phyloP scores from a whole-genome alignment of 2,888 invertebrate species.

The Caenorhabditis sinica region DNA sequence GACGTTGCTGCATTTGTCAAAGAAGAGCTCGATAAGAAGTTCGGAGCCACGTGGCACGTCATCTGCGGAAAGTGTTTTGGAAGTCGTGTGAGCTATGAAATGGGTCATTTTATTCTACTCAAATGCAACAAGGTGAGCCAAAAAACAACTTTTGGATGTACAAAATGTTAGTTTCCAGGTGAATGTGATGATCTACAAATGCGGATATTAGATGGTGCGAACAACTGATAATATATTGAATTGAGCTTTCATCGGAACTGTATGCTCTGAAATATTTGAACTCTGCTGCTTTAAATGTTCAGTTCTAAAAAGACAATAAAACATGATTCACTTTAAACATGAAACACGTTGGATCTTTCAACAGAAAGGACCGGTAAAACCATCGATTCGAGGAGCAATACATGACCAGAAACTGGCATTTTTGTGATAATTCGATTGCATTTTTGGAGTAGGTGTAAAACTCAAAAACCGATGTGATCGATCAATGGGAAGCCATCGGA shows the following conservation, averaged over 20 bases:
- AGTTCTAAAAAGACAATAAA: not conserved
- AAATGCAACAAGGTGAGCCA: conserved; percentile 69
- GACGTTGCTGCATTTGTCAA: conserved; percentile 75
- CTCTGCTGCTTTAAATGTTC: not conserved
- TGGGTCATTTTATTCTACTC: conserved; percentile 74
- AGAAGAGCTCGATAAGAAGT: conserved; percentile 73
- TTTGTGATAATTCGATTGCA: conserved; percentile 13
- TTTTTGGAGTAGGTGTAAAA: conserved; percentile 11
- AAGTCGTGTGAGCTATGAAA: conserved; percentile 73
- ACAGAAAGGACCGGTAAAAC: conserved; percentile 24
- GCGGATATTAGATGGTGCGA: conserved; percentile 67
- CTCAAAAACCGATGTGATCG: too few species aligned
- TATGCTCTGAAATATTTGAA: not conserved
- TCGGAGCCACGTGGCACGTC: conserved; percentile 75
- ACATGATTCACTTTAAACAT: not conserved
- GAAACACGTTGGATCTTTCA: not conserved
- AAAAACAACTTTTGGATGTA: not conserved
- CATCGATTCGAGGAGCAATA: conserved; percentile 2
- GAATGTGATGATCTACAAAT: conserved; percentile 76
- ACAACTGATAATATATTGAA: conserved; percentile 1
- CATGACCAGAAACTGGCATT: conserved; percentile 17
- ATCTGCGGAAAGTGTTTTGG: conserved; percentile 74
- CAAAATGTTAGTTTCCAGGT: conserved; percentile 55
- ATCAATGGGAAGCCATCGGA: conserved; percentile 19
- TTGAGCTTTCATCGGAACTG: not conserved